phyloP scores from a whole-genome alignment of 2,113 vertebrate species.

The Pseudorhombus dupliciocellatus region DNA sequence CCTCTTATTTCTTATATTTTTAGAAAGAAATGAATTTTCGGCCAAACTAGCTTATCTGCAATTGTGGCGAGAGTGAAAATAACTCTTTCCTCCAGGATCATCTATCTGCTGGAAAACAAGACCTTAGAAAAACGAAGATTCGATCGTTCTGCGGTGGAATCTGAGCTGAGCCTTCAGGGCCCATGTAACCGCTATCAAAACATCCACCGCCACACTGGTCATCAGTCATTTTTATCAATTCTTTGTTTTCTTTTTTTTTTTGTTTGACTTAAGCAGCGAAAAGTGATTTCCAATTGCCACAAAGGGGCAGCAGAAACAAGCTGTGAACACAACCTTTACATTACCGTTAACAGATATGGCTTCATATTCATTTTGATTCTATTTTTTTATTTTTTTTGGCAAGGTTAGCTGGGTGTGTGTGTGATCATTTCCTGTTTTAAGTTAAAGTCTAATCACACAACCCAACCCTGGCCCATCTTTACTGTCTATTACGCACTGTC shows the following conservation, averaged over 20 bases:
- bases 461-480: neutral
- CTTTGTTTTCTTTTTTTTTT: neutral
- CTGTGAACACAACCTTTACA: neutral
- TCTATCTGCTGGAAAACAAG: slow-evolving; percentile 56
- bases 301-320: neutral
- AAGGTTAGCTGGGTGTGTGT: neutral
- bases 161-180: slow-evolving; percentile 41
- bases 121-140: slow-evolving; percentile 33
- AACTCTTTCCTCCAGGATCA: slow-evolving; percentile 35
- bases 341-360: too few species aligned
- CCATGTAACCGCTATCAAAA: slow-evolving; percentile 12
- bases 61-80: slow-evolving; percentile 53
- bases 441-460: neutral
- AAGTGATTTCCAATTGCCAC: neutral
- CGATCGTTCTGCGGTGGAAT: slow-evolving; percentile 46
- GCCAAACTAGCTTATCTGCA: slow-evolving; percentile 46
- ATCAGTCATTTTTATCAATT: neutral
- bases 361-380: too few species aligned
- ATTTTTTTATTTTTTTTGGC: too few species aligned
- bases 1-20: slow-evolving; percentile 74
- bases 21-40: slow-evolving; percentile 60
- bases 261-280: neutral
- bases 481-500: neutral
- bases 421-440: neutral
- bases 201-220: neutral